A percentile compares a stretch with the other conserved stretches of the same genome.
Evolutionary conservation across 2,113 vertebrate species (phyloP).

Genomic region (Rattus rattus): DNA sequence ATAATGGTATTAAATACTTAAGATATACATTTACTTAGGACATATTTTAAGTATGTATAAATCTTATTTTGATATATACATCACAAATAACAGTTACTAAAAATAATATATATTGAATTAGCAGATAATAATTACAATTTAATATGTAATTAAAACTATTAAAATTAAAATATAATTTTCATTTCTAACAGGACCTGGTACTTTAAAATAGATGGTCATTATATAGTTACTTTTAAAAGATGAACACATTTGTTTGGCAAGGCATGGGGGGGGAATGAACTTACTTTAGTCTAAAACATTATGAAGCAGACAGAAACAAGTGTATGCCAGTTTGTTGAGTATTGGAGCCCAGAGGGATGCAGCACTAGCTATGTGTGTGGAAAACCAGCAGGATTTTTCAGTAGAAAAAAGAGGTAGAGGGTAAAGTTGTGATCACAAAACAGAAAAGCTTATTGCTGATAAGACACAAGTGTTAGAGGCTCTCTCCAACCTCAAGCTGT

Average conservation of each 20-base stretch:
- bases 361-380: conserved; percentile 78
- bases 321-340: conserved; percentile 79
- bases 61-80: background rate
- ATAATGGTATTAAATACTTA: background rate
- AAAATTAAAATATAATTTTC: conserved; percentile 55
- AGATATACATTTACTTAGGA: background rate
- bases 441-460: conserved; percentile 82
- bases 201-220: conserved; percentile 84
- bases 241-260: conserved; percentile 72
- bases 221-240: conserved; percentile 68
- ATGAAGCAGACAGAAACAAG: conserved; percentile 78
- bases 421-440: conserved; percentile 82
- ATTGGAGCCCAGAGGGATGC: conserved; percentile 79
- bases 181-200: conserved; percentile 67
- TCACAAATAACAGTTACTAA: conserved; percentile 41
- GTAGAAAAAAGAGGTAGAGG: conserved; percentile 78
- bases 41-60: background rate
- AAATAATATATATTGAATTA: conserved; percentile 48
- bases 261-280: conserved; percentile 64
- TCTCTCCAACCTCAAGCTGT: conserved; percentile 80
- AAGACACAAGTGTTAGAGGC: conserved; percentile 75
- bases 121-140: conserved; percentile 66
- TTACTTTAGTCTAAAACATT: conserved; percentile 77
- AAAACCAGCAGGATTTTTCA: conserved; percentile 81
- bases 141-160: conserved; percentile 51